Conservation (phyloP, 2,888 invertebrate genomes). For the Parnassius apollo region DNA sequence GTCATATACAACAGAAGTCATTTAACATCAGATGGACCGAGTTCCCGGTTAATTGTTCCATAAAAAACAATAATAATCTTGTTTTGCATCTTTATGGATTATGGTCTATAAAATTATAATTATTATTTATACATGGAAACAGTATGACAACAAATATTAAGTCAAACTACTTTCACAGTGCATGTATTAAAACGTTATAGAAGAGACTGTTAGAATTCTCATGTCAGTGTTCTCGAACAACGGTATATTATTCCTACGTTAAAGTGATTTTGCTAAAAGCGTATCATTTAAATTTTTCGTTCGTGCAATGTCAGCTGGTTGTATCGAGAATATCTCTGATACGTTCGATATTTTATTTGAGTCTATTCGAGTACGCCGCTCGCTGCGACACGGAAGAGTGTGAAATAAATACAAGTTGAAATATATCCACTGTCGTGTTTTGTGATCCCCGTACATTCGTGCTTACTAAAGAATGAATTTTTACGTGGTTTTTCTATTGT, state of each 20-base stretch:
- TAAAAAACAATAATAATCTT: too few species aligned
- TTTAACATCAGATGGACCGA: too few species aligned
- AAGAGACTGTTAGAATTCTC: not conserved
- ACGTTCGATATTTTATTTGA: constrained; percentile 74
- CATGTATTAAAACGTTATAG: too few species aligned
- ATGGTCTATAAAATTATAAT: too few species aligned
- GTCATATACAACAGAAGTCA: too few species aligned
- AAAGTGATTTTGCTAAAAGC: constrained; percentile 67
- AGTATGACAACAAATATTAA: too few species aligned
- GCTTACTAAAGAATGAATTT: constrained; percentile 73
- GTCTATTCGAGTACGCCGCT: constrained; percentile 58
- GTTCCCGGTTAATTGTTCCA: too few species aligned
- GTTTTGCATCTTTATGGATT: too few species aligned
- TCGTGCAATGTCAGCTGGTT: constrained; percentile 63
- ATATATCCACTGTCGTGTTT: constrained; percentile 66
- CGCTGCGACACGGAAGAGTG: constrained; percentile 66
- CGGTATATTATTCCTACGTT: constrained; percentile 48
- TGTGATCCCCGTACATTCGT: constrained; percentile 67
- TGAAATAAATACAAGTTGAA: constrained; percentile 76
- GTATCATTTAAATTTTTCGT: constrained; percentile 78
- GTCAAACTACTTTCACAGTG: too few species aligned
- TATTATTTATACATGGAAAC: too few species aligned
- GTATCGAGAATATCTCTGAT: constrained; percentile 70
- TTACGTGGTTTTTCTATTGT: constrained; percentile 69
- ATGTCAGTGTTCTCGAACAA: constrained; percentile 38